Conservation (phyloP, 1,140 invertebrate species). For the Chironomus tepperi region DNA sequence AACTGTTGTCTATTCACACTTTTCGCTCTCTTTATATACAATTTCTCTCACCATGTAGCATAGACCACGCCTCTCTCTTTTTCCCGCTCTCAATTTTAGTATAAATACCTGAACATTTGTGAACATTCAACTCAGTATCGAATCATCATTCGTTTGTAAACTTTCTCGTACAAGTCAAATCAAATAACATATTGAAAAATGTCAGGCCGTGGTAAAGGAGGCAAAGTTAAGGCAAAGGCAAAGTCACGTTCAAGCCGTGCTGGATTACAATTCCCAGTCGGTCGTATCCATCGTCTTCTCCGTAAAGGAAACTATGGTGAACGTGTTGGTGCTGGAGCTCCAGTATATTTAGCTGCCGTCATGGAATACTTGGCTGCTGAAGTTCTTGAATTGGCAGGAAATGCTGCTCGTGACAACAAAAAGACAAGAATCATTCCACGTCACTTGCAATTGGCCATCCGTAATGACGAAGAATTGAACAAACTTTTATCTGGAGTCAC, state of each 20-base stretch:
- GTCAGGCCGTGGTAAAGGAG: conserved; percentile 52
- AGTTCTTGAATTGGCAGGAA: conserved; percentile 67
- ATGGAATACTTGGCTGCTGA: conserved; percentile 59
- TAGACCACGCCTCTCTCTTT: background rate
- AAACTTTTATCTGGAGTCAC: conserved; percentile 69
- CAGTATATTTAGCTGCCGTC: conserved; percentile 60
- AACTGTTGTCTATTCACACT: background rate
- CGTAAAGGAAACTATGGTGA: conserved; percentile 65
- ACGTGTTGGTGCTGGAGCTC: conserved; percentile 57
- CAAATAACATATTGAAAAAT: conserved; percentile 31
- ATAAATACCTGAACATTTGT: background rate
- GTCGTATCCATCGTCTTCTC: conserved; percentile 57
- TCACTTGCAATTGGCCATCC: conserved; percentile 72
- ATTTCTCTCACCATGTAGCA: background rate
- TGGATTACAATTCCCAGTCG: conserved; percentile 62
- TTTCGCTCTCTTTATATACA: background rate
- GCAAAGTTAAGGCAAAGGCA: conserved; percentile 50
- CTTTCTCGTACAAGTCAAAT: background rate
- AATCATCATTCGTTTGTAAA: background rate
- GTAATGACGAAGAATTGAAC: conserved; percentile 80
- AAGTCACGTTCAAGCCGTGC: conserved; percentile 54
- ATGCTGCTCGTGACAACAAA: conserved; percentile 60
- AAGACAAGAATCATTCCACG: conserved; percentile 68
- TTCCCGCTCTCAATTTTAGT: background rate
- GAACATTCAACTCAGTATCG: background rate